phyloP scores from a whole-genome alignment of 2,888 invertebrate species.

The Steromphala cineraria region DNA sequence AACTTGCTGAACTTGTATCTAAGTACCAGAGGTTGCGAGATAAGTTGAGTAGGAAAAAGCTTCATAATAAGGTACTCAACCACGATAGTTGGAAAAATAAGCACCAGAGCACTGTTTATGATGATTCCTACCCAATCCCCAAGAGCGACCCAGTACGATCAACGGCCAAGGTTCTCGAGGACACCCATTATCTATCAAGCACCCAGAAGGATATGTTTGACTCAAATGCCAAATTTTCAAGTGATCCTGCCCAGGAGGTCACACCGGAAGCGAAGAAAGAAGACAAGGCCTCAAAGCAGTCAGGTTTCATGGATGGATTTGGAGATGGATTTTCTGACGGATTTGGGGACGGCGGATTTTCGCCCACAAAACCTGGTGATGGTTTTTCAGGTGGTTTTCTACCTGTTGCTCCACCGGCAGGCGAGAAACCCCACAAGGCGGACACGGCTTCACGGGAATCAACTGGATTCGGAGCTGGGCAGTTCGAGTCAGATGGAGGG shows the following conservation, averaged over 20 bases:
- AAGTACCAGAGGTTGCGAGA: not conserved
- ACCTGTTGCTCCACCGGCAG: not conserved
- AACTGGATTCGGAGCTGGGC: not conserved
- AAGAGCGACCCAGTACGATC: no score
- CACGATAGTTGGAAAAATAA: not conserved
- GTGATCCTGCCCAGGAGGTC: no score
- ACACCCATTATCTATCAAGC: no score
- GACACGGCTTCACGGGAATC: not conserved
- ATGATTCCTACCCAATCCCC: no score
- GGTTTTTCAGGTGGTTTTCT: not conserved
- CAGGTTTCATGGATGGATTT: no score
- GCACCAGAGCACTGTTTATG: not conserved
- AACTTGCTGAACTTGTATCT: not conserved
- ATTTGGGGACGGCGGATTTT: not conserved
- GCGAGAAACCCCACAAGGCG: not conserved
- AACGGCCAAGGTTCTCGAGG: no score
- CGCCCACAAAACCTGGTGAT: not conserved
- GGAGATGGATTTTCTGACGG: not conserved
- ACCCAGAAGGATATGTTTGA: no score
- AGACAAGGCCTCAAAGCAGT: no score
- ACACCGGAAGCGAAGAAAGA: no score
- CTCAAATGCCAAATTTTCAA: no score
- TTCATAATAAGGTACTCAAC: not conserved
- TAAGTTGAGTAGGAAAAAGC: not conserved
- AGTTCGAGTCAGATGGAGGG: not conserved